phyloP scores from a whole-genome alignment of 2,113 vertebrate genomes.

The Trogon melanurus region DNA sequence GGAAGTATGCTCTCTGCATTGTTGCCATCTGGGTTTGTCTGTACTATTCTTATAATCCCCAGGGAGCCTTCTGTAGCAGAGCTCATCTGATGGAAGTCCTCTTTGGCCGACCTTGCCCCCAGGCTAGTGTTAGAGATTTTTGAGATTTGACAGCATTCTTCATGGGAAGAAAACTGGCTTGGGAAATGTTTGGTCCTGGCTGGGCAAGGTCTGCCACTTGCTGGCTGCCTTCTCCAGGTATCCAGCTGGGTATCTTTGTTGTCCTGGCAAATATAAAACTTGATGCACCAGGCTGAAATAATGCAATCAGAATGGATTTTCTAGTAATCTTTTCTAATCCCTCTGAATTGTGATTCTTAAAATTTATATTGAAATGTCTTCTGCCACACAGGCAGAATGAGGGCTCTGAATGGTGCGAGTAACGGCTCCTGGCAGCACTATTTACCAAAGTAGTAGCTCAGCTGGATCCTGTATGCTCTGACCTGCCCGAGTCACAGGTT shows the following conservation, averaged over 20 bases:
- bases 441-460: background rate
- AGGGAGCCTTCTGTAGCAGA: constrained; percentile 34
- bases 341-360: background rate
- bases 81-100: constrained; percentile 38
- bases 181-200: background rate
- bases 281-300: background rate
- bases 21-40: constrained; percentile 48
- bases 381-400: background rate
- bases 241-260: background rate
- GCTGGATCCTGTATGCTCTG: background rate
- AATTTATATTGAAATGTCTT: background rate
- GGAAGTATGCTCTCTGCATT: background rate
- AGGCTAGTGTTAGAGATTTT: background rate
- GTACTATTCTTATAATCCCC: constrained; percentile 23
- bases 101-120: constrained; percentile 33
- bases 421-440: background rate
- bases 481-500: background rate
- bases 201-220: background rate
- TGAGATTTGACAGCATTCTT: constrained; percentile 18
- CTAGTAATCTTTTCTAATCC: background rate
- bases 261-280: background rate
- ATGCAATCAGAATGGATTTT: background rate
- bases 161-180: background rate
- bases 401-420: background rate
- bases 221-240: background rate